Evolutionary conservation across 1,140 invertebrate species (phyloP), one percentile per base, ranked within the genome.

Genomic region (Hylyphantes graminicola): DNA sequence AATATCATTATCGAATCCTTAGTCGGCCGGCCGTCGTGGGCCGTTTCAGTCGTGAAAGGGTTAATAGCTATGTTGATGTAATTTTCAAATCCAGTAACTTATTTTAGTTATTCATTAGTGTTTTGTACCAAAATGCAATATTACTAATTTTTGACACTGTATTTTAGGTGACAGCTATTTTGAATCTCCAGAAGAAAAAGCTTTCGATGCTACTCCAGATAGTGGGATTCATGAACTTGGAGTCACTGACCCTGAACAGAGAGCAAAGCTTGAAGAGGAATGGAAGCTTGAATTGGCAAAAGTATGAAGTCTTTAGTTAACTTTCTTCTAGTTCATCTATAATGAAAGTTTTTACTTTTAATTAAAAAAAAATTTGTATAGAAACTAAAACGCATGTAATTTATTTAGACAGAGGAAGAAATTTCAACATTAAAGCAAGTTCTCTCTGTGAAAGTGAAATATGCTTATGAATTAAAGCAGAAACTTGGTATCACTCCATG

Each of bases 401-500:
- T 19, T 51, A 21, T 68, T 11, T 64, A 97, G 92, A 94, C 98
- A 55, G 98, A 99, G 89, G 96, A 97, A 87, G 97, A 99, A 91
- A 98, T 99, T 86, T 93, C 94, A 75, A 99, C 97, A 12, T 90
- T 99, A 87, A 93, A 95, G 86, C 95, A 96, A 81, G 97, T 99
- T 53, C 91, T 99, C 85, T 93, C 93, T 65, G 93, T 95, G 87
- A 97, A 98, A 92, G 91, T 95, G 78, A 91, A 91, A 87, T 91
- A 92, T 74, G 92, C 93, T n/a, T 91, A 93, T 64, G 96, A 98
- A 87, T 90, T 99, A 83, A 99, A 99, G 91, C 92, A 95, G 70
- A 98, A 98, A 90, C 92, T 99, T 86, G 98, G 98, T 73, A 97
- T 99, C 87, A 97, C 95, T 79, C 95, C 96, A 50, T 96, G 96